Conservation (phyloP, 2,797 vertebrate genomes). For the Macropus fuliginosus region DNA sequence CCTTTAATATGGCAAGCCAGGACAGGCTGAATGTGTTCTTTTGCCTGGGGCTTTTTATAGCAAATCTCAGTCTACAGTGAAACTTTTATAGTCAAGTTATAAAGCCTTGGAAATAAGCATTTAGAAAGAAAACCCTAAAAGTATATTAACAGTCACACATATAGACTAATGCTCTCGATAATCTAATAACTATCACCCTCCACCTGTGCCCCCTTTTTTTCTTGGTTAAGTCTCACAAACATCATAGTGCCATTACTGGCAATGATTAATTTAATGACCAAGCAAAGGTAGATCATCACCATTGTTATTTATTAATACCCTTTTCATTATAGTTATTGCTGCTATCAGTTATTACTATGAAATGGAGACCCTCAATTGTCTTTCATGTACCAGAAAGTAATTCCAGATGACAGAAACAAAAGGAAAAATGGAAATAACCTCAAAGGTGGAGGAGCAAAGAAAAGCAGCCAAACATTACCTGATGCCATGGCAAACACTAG, state of each 20-base stretch:
- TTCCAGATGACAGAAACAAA: background rate
- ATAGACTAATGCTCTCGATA: background rate
- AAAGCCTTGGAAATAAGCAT: conserved; percentile 58
- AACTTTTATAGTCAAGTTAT: conserved; percentile 33
- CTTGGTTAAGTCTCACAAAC: conserved; percentile 11
- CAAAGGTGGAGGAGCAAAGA: background rate
- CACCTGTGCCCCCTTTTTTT: background rate
- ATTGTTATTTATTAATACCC: background rate
- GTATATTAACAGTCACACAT: conserved; percentile 24
- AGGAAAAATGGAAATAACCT: background rate
- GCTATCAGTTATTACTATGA: background rate
- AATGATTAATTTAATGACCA: background rate
- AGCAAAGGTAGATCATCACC: background rate
- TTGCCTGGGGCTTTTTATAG: conserved; percentile 47
- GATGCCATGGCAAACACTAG: rapidly evolving
- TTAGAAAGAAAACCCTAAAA: conserved; percentile 41
- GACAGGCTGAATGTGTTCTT: conserved; percentile 49
- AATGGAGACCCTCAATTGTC: background rate
- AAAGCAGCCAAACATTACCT: background rate
- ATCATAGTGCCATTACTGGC: conserved; percentile 36
- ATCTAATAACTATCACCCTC: background rate
- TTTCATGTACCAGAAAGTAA: background rate
- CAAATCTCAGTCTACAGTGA: conserved; percentile 41
- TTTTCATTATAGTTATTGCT: conserved; percentile 4
- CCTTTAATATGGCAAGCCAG: conserved; percentile 17